phyloP scores from a whole-genome alignment of 2,113 vertebrate species.

The Myocastor coypus region DNA sequence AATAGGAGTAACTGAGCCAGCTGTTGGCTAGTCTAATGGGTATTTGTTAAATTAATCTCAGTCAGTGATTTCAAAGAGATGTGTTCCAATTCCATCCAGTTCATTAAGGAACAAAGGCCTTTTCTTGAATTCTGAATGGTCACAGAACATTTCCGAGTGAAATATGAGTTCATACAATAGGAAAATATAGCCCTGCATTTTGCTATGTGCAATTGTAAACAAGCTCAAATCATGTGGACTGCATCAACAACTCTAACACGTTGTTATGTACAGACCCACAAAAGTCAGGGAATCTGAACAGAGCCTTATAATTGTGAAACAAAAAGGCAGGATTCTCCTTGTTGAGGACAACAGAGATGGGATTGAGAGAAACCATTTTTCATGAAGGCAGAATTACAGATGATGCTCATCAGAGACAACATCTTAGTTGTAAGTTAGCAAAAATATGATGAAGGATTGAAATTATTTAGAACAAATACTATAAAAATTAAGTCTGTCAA shows the following conservation, averaged over 20 bases:
- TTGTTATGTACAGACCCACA: background rate
- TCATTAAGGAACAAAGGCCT: conserved; percentile 44
- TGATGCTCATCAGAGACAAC: background rate
- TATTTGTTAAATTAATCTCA: conserved; percentile 79
- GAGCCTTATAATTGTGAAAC: background rate
- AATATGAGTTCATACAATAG: background rate
- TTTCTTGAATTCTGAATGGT: conserved; percentile 62
- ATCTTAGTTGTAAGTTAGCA: background rate
- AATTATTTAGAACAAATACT: background rate
- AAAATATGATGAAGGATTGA: background rate
- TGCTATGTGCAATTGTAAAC: background rate
- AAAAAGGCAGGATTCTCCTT: background rate
- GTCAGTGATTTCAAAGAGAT: conserved; percentile 57
- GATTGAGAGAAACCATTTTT: background rate
- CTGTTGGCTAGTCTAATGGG: conserved; percentile 55
- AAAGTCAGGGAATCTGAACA: background rate
- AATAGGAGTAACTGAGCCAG: conserved; percentile 70
- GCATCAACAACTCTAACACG: background rate
- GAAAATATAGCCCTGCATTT: background rate
- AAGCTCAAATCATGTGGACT: background rate
- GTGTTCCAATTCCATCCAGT: conserved; percentile 55
- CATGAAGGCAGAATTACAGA: background rate
- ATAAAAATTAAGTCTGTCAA: background rate
- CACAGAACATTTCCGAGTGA: background rate
- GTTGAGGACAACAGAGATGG: background rate